These are phyloP conservation scores for Drosophila athabasca DNA, from an alignment of 1,140 invertebrate genomes.

Conservation along the genomic window DNA sequence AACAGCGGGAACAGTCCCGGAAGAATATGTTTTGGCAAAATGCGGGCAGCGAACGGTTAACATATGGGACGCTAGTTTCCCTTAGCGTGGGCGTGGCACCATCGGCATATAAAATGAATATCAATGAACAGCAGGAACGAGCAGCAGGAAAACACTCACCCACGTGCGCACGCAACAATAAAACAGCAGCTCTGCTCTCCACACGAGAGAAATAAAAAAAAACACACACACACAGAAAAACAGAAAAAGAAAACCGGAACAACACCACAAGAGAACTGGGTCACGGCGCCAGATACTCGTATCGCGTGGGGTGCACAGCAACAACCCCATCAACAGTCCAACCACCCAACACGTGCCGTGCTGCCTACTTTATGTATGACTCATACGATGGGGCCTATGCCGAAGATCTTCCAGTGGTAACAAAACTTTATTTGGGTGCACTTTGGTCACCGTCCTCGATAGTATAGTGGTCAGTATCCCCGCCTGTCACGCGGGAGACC, in stretches of 20 bases:
- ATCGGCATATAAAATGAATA: constrained; percentile 55
- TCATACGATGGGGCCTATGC: too few relatives aligned
- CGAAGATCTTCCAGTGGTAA: too few relatives aligned
- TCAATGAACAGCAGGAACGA: constrained; percentile 51
- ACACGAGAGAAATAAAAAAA: not conserved
- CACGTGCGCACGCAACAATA: constrained; percentile 12
- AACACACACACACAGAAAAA: constrained; percentile 5
- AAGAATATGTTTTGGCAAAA: too few relatives aligned
- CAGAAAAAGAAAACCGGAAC: constrained; percentile 12
- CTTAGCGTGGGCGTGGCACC: constrained; percentile 47
- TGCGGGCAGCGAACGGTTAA: too few relatives aligned
- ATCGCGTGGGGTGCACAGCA: too few relatives aligned
- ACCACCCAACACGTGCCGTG: too few relatives aligned
- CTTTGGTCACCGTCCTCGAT: constrained; percentile 24
- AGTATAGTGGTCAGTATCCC: constrained; percentile 84
- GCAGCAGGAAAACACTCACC: constrained; percentile 32
- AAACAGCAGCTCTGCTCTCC: constrained; percentile 6
- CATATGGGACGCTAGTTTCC: not conserved
- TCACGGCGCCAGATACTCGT: too few relatives aligned
- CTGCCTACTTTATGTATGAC: too few relatives aligned
- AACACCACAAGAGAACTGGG: too few relatives aligned
- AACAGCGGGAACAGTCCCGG: too few relatives aligned
- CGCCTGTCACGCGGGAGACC: constrained; percentile 85
- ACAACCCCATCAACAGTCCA: too few relatives aligned
- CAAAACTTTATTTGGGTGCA: constrained; percentile 16